Conservation (phyloP, 2,113 vertebrate species). For the Oophaga pumilio region DNA sequence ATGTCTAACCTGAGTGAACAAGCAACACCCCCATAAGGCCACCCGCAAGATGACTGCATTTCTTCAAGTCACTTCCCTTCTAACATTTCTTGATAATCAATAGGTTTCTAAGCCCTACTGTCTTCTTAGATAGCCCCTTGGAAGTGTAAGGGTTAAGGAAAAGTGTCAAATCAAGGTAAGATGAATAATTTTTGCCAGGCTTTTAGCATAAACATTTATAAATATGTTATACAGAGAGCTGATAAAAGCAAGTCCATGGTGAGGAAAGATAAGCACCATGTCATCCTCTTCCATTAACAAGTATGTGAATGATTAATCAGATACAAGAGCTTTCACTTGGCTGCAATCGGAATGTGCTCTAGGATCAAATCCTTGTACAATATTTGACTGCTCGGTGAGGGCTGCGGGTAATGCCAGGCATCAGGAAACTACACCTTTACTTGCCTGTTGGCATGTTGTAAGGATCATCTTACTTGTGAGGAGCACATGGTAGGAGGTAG, state of each 20-base stretch:
- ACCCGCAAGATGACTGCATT: background rate
- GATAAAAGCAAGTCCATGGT: conserved; percentile 56
- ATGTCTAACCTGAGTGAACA: background rate
- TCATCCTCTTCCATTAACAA: conserved; percentile 55
- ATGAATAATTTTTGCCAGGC: conserved; percentile 36
- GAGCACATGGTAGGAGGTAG: too few relatives aligned
- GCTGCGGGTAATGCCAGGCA: background rate
- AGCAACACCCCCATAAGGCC: background rate
- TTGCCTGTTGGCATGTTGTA: background rate
- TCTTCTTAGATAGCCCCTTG: background rate
- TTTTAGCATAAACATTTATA: conserved; percentile 53
- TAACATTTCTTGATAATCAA: background rate
- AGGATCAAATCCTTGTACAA: background rate
- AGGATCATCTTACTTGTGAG: background rate
- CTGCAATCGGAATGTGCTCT: background rate
- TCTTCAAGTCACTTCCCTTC: background rate
- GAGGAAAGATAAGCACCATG: conserved; percentile 55
- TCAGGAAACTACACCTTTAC: background rate
- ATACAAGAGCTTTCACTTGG: background rate
- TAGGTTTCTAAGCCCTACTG: background rate
- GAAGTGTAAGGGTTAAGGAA: conserved; percentile 37
- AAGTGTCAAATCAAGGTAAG: conserved; percentile 57
- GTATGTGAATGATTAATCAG: conserved; percentile 50
- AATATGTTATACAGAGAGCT: conserved; percentile 40
- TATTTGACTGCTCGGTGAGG: background rate